Evolutionary conservation across 2,888 invertebrate species (phyloP).

Genomic region (Harmothoe impar): DNA sequence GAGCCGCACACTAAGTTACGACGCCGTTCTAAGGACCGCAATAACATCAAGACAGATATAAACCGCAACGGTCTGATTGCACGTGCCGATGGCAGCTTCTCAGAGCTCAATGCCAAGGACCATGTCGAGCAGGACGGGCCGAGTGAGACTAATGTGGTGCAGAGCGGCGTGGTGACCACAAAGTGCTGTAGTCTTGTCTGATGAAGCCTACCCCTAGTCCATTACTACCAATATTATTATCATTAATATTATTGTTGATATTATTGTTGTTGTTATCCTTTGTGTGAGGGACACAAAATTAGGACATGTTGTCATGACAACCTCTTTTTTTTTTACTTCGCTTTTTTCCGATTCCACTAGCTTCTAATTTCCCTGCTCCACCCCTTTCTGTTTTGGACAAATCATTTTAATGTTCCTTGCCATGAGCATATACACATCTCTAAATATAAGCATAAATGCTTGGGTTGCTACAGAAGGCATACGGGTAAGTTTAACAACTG

Average conservation of each 20-base stretch:
- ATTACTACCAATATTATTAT: slow-evolving; percentile 35
- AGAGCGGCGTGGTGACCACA: slow-evolving; percentile 62
- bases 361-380: neutral
- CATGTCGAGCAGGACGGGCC: neutral
- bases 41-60: slow-evolving; percentile 64
- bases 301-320: neutral
- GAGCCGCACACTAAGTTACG: slow-evolving; percentile 59
- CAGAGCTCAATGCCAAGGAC: slow-evolving; percentile 31
- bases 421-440: too few relatives aligned
- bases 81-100: slow-evolving; percentile 30
- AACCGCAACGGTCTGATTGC: slow-evolving; percentile 67
- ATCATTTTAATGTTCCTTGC: too few relatives aligned
- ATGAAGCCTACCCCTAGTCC: slow-evolving; percentile 45
- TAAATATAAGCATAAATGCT: too few relatives aligned
- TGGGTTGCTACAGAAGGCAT: too few relatives aligned
- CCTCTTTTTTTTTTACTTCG: neutral
- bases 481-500: too few relatives aligned
- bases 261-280: neutral
- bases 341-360: neutral
- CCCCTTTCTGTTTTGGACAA: neutral
- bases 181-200: slow-evolving; percentile 64
- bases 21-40: slow-evolving; percentile 60
- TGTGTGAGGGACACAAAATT: neutral
- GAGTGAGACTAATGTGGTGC: neutral
- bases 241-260: neutral